Conservation (phyloP, 2,113 vertebrate species). For the Sinocyclocheilus grahami region DNA sequence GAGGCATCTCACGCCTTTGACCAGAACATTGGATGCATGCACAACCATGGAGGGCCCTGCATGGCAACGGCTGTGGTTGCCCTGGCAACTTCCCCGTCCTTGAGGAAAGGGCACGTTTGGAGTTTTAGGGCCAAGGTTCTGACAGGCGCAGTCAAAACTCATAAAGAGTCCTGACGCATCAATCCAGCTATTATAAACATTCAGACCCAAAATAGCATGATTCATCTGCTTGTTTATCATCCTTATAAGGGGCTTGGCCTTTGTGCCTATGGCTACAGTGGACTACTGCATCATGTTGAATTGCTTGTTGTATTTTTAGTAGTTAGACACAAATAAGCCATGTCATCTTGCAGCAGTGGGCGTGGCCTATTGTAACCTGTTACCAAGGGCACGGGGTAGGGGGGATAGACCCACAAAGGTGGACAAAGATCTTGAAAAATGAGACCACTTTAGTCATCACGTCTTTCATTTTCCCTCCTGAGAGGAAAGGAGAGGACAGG, state of each 20-base stretch:
- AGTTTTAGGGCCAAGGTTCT: slow-evolving; percentile 58
- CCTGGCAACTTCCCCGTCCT: slow-evolving; percentile 62
- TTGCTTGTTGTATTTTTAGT: slow-evolving; percentile 6
- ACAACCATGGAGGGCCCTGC: slow-evolving; percentile 53
- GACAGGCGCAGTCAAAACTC: slow-evolving; percentile 59
- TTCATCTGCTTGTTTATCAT: slow-evolving; percentile 33
- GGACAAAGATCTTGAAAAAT: slow-evolving; percentile 57
- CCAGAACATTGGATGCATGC: slow-evolving; percentile 52
- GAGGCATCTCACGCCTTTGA: slow-evolving; percentile 52
- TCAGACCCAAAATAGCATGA: slow-evolving; percentile 19
- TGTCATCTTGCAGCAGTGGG: not conserved
- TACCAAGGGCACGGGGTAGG: slow-evolving; percentile 29
- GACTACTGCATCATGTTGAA: not conserved
- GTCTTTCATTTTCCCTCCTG: slow-evolving; percentile 41
- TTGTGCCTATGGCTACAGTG: not conserved
- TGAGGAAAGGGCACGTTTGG: slow-evolving; percentile 61
- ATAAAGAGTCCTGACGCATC: slow-evolving; percentile 48
- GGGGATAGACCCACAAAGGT: not conserved
- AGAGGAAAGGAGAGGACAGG: slow-evolving; percentile 4
- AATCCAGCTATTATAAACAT: slow-evolving; percentile 37
- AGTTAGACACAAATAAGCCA: not conserved
- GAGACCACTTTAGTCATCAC: slow-evolving; percentile 52
- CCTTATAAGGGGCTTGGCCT: slow-evolving; percentile 22
- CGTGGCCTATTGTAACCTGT: slow-evolving; percentile 51
- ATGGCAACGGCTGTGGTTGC: slow-evolving; percentile 57